Evolutionary conservation across 2,888 invertebrate genomes (phyloP), one percentile per base, ranked within the genome.

Genomic region (Eurytoma californica): DNA sequence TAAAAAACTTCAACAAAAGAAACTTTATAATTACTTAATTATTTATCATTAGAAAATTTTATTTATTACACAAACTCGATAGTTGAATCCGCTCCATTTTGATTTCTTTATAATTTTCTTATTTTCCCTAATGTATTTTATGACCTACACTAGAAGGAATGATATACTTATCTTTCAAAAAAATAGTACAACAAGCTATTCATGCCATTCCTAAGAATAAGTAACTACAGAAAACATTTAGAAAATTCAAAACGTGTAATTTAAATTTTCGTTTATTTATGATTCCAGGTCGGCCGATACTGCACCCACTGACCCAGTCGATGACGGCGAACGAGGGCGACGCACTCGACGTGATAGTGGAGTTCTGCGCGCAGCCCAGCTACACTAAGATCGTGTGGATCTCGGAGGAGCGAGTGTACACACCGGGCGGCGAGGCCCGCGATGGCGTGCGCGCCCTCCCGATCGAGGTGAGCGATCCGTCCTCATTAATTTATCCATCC

Each of bases 321-420:
- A 92, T 95, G 82, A 93, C 94, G 39, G 94, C 94, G 20, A 93
- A 94, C 85, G 93, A 93, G 77, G 95, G 95, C 51, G 94, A 94
- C 81, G 92, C 94, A 0, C 90, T 95, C 81, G 93, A 94, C 82
- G 90, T 95, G 60, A 92, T 93, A 58, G 94, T 94, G 83, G 95
- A 95, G 88, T 95, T 95, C 88, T 95, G 95, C 90, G 95, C 95
- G 84, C 95, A 95, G 90, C 96, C 96, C 3, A 92, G 93, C 58
- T 93, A 93, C 84, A 92, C 91, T 69, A 92, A 92, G 86, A 92
- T 93, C 30, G 90, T 93, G 82, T 94, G 94, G 94, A 92, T 94
- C 84, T 92, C 92, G 72, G 92, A 91, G 84, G 91, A 91, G 82
- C 90, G 89, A 82, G 91, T 92, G 49, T 92, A 92, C 84, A 88